Base-by-base conservation (phyloP, 2,113 vertebrate species). In the Acanthisitta chloris region DNA sequence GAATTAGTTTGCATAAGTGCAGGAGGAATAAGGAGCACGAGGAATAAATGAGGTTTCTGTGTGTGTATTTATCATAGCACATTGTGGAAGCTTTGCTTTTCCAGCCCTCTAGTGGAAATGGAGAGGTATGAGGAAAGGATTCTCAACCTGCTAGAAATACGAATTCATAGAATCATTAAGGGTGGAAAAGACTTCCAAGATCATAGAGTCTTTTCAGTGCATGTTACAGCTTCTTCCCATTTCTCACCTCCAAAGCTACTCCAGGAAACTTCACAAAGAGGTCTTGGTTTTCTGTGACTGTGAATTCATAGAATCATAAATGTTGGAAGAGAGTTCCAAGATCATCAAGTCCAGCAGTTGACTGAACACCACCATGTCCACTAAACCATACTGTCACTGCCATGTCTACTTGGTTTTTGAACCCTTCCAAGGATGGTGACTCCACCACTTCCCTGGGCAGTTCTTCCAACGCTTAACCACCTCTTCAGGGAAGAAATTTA, bases 81-180 rank as follows among this genome's bases (percentile, higher is more conserved):
- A 13, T 49, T 46, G 34, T 40, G 59, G 38, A 82, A 77, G 49
- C 38, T 92, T 93, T 86, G 88, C 74, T 79, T 92, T 70, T 77
- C 85, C 79, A 90, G 88, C 94, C 95, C 94, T 93, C 95, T 97
- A 95, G 94, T 97, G 90, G 92, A 93, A 87, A 88, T 8, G 38
- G 17, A 77, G 71, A 20, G n/a, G 9, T 9, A 55, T 15, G 16
- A 77, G 11, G 28, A 88, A 59, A 86, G 7, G 9, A 54, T 88
- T 79, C 38, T 38, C 18, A 6, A 51, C 23, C 38, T 34, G 31
- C 9, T 42, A 25, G 33, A 52, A 86, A 38, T 0, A 0, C 2
- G 10, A 1, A 46, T 71, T 88, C 20, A 17, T 6, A n/a, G 12
- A 89, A 24, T 48, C 34, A 19, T 16, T 28, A 16, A 4, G 12